Evolutionary conservation across 2,888 invertebrate species (phyloP), one percentile per base, ranked within the genome.

Genomic region (Tenthredo livida): DNA sequence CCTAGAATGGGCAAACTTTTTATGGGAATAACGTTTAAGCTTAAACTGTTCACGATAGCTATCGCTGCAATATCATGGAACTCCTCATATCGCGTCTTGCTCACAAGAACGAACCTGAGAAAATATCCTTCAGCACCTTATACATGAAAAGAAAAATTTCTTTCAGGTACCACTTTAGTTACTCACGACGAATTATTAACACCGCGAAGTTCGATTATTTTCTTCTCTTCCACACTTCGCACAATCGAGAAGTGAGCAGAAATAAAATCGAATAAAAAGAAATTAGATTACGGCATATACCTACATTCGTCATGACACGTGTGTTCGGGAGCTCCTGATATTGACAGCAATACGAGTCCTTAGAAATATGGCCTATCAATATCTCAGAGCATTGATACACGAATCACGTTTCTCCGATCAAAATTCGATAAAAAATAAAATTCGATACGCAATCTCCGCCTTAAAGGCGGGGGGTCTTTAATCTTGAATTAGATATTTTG

Each of bases 1-100:
- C 21, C n/a, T 15, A 77, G 33, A 77, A 77, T 77, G 54, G 77
- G 47, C 50, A 29, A 77, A 77, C 50, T 77, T 77, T 77, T 77
- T 54, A 77, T 77, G 43, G n/a, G 43, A 43, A 43, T 72, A 72
- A 72, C 72, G 72, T 29, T 72, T 43, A 72, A 37, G 72, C 21
- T 72, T 43, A 10, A 72, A 72, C 72, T 72, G 72, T 17, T 43
- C 72, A 40, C 21, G 43, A 72, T 72, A 43, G 72, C 72, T 40
- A 40, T 29, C 21, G n/a, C n/a, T n/a, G n/a, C 72, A 21, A 73
- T 40, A 43, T 43, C n/a, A 43, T 21, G 70, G 70, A 70, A 17
- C 70, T 37, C 37, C 33, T 37, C 43, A 3, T 37, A 21, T 37
- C 72, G 9, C 37, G 21, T 25, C 43, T 73, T 4, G 21, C 21